phyloP scores from a whole-genome alignment of 2,888 invertebrate species.

The Nephrotoma flavescens region DNA sequence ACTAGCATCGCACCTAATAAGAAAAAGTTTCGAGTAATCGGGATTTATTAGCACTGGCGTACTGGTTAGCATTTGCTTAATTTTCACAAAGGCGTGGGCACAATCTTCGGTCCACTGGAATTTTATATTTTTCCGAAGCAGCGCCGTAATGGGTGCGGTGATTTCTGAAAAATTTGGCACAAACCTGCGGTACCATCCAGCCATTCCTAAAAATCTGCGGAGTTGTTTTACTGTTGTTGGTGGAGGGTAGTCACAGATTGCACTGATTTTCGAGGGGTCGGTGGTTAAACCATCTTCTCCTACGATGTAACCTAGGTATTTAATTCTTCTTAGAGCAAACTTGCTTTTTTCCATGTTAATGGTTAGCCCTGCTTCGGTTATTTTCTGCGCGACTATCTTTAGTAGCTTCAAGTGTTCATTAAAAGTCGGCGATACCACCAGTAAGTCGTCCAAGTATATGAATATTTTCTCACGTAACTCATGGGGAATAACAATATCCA shows the following conservation, averaged over 20 bases:
- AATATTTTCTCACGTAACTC: slow-evolving; percentile 9
- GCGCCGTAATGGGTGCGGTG: not conserved
- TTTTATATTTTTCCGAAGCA: not conserved
- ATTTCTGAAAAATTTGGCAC: no score
- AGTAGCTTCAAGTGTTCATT: slow-evolving; percentile 1
- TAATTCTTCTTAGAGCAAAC: not conserved
- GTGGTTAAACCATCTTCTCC: slow-evolving; percentile 6
- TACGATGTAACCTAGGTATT: slow-evolving; percentile 5
- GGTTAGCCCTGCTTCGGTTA: not conserved
- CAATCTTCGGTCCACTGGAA: not conserved
- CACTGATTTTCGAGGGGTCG: not conserved
- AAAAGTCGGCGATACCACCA: not conserved
- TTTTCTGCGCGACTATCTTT: not conserved
- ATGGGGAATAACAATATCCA: slow-evolving; percentile 14
- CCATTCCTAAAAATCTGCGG: not conserved
- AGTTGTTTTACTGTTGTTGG: not conserved
- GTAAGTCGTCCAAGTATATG: slow-evolving; percentile 8
- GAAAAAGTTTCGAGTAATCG: not conserved
- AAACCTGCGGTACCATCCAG: no score
- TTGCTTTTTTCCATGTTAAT: no score
- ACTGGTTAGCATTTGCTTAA: not conserved
- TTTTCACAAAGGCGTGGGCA: not conserved
- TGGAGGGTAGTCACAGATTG: not conserved
- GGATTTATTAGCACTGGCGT: not conserved
- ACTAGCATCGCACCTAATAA: not conserved